A percentile compares a stretch with the other conserved stretches of the same genome.
These are phyloP conservation scores for Hycleus cichorii DNA, from an alignment of 1,140 invertebrate species.

Conservation along the genomic window DNA sequence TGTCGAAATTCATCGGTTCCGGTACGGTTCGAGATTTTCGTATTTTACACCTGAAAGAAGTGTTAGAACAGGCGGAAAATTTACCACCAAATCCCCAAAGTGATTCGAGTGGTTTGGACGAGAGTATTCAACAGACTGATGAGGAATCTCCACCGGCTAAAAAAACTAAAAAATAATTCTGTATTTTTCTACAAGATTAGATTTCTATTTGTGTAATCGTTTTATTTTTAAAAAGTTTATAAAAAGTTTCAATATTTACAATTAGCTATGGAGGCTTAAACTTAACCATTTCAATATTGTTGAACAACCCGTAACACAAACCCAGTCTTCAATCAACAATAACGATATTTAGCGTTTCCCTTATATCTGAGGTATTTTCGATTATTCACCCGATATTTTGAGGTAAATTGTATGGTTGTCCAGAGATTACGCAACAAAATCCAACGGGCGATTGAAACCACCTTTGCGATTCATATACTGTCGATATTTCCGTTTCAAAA, in stretches of 20 bases:
- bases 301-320: not conserved
- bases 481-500: conserved; percentile 92
- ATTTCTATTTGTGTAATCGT: not conserved
- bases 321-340: not conserved
- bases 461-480: conserved; percentile 99
- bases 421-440: conserved; percentile 72
- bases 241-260: not conserved
- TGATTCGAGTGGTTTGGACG: not conserved
- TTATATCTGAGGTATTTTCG: not conserved
- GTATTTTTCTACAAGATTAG: not conserved
- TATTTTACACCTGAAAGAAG: conserved; percentile 43
- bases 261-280: too few relatives aligned
- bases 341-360: not conserved
- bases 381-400: conserved; percentile 2
- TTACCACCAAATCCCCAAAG: conserved; percentile 19
- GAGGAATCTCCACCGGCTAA: conserved; percentile 1
- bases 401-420: conserved; percentile 13
- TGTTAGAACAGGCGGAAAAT: conserved; percentile 40
- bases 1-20: conserved; percentile 48
- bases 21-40: conserved; percentile 51
- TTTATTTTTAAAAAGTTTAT: not conserved
- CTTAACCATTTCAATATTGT: too few relatives aligned
- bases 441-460: conserved; percentile 95
- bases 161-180: not conserved
- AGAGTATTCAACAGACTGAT: not conserved